phyloP scores from a whole-genome alignment of 2,888 invertebrate species.

The Calephelis perditalis region DNA sequence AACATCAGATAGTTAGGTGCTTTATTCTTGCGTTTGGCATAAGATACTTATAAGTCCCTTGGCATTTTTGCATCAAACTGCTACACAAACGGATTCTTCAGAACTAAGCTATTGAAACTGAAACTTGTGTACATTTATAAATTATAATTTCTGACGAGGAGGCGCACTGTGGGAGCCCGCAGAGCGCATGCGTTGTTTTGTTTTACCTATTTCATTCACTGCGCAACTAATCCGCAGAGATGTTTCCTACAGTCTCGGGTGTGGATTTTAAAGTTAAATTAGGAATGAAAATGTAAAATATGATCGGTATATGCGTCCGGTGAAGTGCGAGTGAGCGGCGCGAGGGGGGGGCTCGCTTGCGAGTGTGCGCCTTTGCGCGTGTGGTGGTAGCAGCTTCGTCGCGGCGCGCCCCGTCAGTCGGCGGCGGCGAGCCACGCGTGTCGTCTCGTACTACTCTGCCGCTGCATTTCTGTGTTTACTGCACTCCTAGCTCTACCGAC shows the following conservation, averaged over 20 bases:
- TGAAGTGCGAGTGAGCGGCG: conserved; percentile 39
- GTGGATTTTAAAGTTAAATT: conserved; percentile 74
- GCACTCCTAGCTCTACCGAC: conserved; percentile 52
- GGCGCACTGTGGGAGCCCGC: conserved; percentile 45
- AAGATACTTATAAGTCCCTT: too few relatives aligned
- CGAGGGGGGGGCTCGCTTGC: conserved; percentile 38
- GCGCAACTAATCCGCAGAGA: conserved; percentile 59
- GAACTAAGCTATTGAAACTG: conserved; percentile 2
- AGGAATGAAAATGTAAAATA: conserved; percentile 67
- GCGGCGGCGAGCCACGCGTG: conserved; percentile 74
- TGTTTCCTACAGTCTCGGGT: conserved; percentile 46
- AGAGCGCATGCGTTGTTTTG: conserved; percentile 62
- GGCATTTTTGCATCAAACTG: too few relatives aligned
- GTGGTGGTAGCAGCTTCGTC: conserved; percentile 56
- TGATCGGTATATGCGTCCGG: conserved; percentile 49
- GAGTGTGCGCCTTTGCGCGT: conserved; percentile 63
- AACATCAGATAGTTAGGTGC: too few relatives aligned
- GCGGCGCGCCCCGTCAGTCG: conserved; percentile 75
- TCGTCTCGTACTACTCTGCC: conserved; percentile 61
- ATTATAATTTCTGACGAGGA: conserved; percentile 16
- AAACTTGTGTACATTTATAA: conserved; percentile 7
- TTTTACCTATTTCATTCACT: conserved; percentile 59
- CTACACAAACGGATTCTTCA: too few relatives aligned
- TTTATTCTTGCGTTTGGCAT: too few relatives aligned
- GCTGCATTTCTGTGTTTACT: conserved; percentile 34